phyloP scores from a whole-genome alignment of 2,113 vertebrate genomes.

The Myotis lucifugus region DNA sequence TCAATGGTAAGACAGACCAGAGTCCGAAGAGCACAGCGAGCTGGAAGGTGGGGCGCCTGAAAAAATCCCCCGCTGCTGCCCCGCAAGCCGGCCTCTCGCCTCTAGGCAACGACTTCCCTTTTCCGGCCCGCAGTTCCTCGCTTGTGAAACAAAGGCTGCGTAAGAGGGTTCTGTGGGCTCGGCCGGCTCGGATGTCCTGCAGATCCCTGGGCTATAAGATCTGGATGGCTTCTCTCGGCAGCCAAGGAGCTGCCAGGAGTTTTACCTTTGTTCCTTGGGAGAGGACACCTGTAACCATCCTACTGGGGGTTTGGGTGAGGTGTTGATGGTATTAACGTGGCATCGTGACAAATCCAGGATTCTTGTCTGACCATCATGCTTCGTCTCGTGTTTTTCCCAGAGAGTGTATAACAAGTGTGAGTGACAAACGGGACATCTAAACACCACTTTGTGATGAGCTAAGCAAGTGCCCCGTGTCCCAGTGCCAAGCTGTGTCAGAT shows the following conservation, averaged over 20 bases:
- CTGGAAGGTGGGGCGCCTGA: neutral
- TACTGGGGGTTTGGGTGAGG: neutral
- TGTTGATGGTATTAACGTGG: neutral
- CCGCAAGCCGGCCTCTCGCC: neutral
- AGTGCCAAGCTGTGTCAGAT: neutral
- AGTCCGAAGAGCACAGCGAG: neutral
- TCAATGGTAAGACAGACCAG: neutral
- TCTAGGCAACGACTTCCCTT: neutral
- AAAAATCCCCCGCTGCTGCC: neutral
- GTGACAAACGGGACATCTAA: neutral
- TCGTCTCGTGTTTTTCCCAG: neutral
- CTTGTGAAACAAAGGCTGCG: neutral
- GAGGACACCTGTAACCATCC: neutral
- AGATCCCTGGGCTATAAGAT: neutral
- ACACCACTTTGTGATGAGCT: neutral
- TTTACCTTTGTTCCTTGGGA: neutral
- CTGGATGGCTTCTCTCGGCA: neutral
- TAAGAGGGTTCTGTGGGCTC: neutral
- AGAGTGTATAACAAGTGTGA: neutral
- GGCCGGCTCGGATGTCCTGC: neutral
- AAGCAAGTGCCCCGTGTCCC: accelerated
- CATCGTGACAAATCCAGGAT: neutral
- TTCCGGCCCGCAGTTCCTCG: neutral
- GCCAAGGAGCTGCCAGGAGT: neutral
- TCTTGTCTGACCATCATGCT: neutral